Base-by-base conservation (phyloP, 2,797 vertebrate genomes). In the Peromyscus aztecus region DNA sequence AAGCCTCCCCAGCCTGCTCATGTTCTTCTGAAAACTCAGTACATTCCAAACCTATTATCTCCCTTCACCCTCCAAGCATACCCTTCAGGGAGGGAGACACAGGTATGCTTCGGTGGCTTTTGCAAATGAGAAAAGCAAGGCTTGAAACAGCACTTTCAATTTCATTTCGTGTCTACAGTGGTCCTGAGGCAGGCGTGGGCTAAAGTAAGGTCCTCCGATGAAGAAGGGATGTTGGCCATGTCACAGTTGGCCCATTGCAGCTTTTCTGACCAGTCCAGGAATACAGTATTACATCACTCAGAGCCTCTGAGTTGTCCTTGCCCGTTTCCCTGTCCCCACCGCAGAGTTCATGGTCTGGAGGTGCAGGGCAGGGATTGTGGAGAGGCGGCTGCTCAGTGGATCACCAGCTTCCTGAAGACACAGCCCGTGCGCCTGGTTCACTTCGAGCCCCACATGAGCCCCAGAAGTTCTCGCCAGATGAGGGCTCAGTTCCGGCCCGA, bases 291-390 rank as follows among this genome's bases (percentile, higher is more conserved):
- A 21, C 34, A 6, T 9, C 23, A 34, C 40, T 23, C 24, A 1
- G 17, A 24, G 21, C 55, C 52, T 93, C 83, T 75, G 37, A 85
- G 31, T 29, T n/a, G 23, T 6, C 17, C 29, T 16, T 12, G 0
- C 34, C 10, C 52, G 61, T 93, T n/a, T 57, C 21, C 40, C 71
- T 55, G 61, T 67, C 9, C 3, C 27, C 46, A 69, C 92, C 73
- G 49, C 98, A 99, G 99, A 97, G 98, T 99, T 85, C 99, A 99
- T 0, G 89, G 98, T 34, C 4, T 57, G 11, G 98, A 99, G 93
- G 98, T 99, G 6, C 98, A 99, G 96, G 99, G 99, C 81, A 98
- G 99, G 59, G 99, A 99, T 77, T 99, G 99, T 27, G 99, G 99
- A 0, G 98, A 99, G 5, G 97, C 98, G 0, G 98, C 97, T 0